Evolutionary conservation across 2,113 vertebrate genomes (phyloP), one percentile per base, ranked within the genome.

Genomic region (Corythoichthys haematopterus): DNA sequence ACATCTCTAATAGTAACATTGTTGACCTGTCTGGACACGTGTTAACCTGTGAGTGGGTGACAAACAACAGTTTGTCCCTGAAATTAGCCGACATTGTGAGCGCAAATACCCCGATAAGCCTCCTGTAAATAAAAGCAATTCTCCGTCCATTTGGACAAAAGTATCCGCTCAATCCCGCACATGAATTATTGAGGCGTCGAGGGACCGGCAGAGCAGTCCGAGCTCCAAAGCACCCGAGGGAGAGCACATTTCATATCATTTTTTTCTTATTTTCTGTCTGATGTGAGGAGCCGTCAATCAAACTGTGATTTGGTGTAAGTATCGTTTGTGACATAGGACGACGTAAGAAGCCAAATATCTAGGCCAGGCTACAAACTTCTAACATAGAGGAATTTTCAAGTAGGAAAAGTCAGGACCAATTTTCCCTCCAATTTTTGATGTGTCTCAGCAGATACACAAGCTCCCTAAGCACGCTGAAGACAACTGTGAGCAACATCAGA

Each of bases 121-220:
- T 57, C 55, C 55, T 57, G 55, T 57, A 57, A 57, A 57, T 57
- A 57, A 57, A 57, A 57, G 55, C 55, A 57, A 57, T 57, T 57
- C 55, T 36, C 55, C 33, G 33, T 36, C 55, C 55, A 57, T 37
- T 57, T 57, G 55, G 55, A 36, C 55, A 57, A 57, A 57, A 57
- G 55, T 36, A 57, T 57, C 55, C 55, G 55, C 55, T 57, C 55
- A 57, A 57, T 57, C 55, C 28, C 13, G 33, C 55, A 14, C 33
- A 35, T 57, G 55, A 57, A 57, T 57, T 57, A 57, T 57, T 57
- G 55, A 57, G 13, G 53, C 12, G 53, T 10, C 53, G 53, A 35
- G 53, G 53, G 55, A 36, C 35, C 12, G 12, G 55, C 55, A 37
- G 55, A 36, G 55, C 33, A 36, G 33, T 57, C 33, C 12, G 14